Percentiles rank a stretch among this genome's conserved stretches.
Evolutionary conservation across 2,113 vertebrate species (phyloP).

Genomic region (Sterrhoptilus dennistouni): DNA sequence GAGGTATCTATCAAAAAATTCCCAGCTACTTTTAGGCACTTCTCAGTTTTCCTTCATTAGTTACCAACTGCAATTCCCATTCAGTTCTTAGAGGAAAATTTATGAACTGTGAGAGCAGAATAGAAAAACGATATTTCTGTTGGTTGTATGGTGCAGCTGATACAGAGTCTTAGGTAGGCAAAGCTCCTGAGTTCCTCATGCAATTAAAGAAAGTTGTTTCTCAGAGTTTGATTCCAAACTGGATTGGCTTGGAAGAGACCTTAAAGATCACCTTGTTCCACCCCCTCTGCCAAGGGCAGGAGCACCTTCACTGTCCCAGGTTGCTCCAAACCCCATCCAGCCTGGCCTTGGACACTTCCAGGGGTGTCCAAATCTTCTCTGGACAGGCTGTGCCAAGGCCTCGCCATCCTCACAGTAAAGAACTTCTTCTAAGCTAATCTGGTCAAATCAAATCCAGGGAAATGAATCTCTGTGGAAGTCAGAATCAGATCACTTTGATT

Average conservation of each 20-base stretch:
- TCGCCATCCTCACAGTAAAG: not conserved
- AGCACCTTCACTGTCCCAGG: too few relatives aligned
- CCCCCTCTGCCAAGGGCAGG: not conserved
- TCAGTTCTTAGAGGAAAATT: not conserved
- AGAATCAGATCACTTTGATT: not conserved
- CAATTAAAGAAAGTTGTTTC: not conserved
- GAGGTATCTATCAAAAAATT: not conserved
- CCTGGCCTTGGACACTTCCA: not conserved
- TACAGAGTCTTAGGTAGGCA: not conserved
- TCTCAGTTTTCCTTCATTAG: not conserved
- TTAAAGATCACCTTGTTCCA: not conserved
- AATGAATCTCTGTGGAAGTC: not conserved
- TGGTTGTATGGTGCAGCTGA: not conserved
- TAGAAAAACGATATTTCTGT: not conserved
- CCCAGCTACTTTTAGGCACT: not conserved
- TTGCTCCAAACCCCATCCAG: not conserved
- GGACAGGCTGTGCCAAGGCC: not conserved
- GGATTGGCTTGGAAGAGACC: not conserved
- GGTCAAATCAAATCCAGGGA: not conserved
- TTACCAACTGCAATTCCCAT: not conserved
- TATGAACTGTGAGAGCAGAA: not conserved
- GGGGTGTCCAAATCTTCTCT: not conserved
- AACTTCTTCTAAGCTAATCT: not conserved
- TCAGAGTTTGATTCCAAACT: not conserved
- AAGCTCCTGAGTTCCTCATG: not conserved